Evolutionary conservation across 30 jellyfish, hydroid and myxozoan species (phyloP), one percentile per base, ranked within the genome.

Genomic region (Mastigias papua): DNA sequence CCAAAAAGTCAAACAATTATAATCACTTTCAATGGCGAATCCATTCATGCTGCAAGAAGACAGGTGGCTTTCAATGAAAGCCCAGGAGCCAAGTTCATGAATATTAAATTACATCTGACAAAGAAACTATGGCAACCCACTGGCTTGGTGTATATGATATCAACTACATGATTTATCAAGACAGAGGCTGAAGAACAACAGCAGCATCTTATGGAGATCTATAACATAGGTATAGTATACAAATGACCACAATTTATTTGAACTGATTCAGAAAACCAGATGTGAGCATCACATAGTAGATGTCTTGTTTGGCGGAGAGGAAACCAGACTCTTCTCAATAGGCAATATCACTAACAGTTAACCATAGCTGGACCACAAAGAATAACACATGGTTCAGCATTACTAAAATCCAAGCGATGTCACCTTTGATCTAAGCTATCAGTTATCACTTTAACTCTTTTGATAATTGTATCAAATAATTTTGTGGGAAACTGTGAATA

Each of bases 51-150:
- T 7, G 5, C 1, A 63, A n/a, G 19, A 63, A 19, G 13, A 17
- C 74, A 63, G 74, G 74, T 63, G 74, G 74, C 46, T 51, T 63
- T 5, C 23, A n/a, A 9, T 63, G 19, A 63, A 19, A 11, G 23
- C 37, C 74, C 19, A 25, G 67, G 67, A 51, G 27, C 27, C 27
- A 9, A 51, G 17, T 51, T 51, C 27, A 51, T 51, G 25, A 51
- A 51, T 51, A 51, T 5, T 51, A 10, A 51, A 51, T 5, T 51
- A 21, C 17, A 5, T 51, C 2, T 10, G 17, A 51, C 67, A 51
- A 51, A 4, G 17, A 51, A 51, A 51, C 67, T 23, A 51, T 51
- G 27, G 67, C 67, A 51, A 51, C 67, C 67, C 2, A 23, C 27
- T 51, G 7, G 23, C 5, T 51, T 23, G 2, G 27, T 51, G 67